Percentiles rank a stretch among this genome's conserved stretches.
Conservation (phyloP, 2,888 invertebrate species). For the Crioceris asparagi region DNA sequence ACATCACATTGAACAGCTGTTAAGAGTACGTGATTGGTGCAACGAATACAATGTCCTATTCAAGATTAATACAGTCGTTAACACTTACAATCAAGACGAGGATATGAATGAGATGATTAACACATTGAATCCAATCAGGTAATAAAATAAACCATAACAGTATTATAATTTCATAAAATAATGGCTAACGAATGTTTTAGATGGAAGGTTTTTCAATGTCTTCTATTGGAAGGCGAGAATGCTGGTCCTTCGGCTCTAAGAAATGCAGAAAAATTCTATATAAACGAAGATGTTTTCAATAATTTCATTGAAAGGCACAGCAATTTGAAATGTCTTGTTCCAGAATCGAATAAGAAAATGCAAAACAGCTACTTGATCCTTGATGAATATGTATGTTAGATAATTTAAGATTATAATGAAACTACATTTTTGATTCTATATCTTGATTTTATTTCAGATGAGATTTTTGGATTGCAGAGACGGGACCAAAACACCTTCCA, state of each 20-base stretch:
- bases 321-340: slow-evolving; percentile 36
- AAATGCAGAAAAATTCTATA: slow-evolving; percentile 39
- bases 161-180: background rate
- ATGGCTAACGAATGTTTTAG: slow-evolving; percentile 20
- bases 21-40: slow-evolving; percentile 38
- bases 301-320: slow-evolving; percentile 38
- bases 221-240: slow-evolving; percentile 42
- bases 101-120: slow-evolving; percentile 38
- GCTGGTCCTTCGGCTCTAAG: slow-evolving; percentile 37
- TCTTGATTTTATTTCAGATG: slow-evolving; percentile 31
- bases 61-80: slow-evolving; percentile 44
- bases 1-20: slow-evolving; percentile 36
- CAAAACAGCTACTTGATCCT: slow-evolving; percentile 43
- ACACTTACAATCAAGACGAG: slow-evolving; percentile 40
- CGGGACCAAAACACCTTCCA: slow-evolving; percentile 38
- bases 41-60: slow-evolving; percentile 37
- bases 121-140: slow-evolving; percentile 36
- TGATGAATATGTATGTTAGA: slow-evolving; percentile 39
- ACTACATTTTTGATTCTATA: background rate
- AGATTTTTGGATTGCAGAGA: slow-evolving; percentile 40
- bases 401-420: background rate
- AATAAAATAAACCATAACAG: slow-evolving; percentile 9
- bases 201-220: slow-evolving; percentile 42
- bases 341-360: slow-evolving; percentile 41
- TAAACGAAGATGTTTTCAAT: slow-evolving; percentile 36